Evolutionary conservation across 2,797 vertebrate species (phyloP).

Genomic region (Sebastes paucispinis): DNA sequence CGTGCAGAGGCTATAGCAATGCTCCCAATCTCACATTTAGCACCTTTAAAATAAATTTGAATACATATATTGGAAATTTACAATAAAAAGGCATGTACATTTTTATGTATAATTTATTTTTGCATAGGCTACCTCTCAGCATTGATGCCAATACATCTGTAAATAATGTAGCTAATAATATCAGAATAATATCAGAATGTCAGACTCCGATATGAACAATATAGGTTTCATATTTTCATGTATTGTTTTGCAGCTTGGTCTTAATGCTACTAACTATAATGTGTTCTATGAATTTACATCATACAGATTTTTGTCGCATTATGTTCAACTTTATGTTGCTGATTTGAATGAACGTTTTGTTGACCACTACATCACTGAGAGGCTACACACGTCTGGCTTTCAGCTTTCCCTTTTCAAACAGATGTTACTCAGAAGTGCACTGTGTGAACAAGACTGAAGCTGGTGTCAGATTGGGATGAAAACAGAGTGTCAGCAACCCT

Average conservation of each 20-base stretch:
- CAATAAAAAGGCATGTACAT: no score
- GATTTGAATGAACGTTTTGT: neutral
- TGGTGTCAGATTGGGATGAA: constrained; percentile 34
- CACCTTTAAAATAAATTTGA: neutral
- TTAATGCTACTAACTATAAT: neutral
- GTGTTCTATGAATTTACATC: constrained; percentile 15
- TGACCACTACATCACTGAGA: constrained; percentile 31
- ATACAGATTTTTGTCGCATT: constrained; percentile 16
- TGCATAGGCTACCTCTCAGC: no score
- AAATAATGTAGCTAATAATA: neutral
- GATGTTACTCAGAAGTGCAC: constrained; percentile 79
- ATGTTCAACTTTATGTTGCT: neutral
- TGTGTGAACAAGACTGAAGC: constrained; percentile 50
- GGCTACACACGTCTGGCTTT: constrained; percentile 22
- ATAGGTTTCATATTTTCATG: neutral
- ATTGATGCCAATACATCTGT: neutral
- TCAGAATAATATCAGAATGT: no score
- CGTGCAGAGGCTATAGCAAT: fast-evolving
- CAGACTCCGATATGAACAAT: neutral
- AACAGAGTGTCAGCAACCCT: constrained; percentile 20
- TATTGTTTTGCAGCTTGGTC: neutral
- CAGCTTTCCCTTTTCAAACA: constrained; percentile 26
- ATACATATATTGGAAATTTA: no score
- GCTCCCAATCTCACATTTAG: neutral
- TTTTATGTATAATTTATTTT: no score